These are phyloP conservation scores for Drosophila pseudotakahashii DNA, from an alignment of 2,888 invertebrate genomes.

Conservation along the genomic window DNA sequence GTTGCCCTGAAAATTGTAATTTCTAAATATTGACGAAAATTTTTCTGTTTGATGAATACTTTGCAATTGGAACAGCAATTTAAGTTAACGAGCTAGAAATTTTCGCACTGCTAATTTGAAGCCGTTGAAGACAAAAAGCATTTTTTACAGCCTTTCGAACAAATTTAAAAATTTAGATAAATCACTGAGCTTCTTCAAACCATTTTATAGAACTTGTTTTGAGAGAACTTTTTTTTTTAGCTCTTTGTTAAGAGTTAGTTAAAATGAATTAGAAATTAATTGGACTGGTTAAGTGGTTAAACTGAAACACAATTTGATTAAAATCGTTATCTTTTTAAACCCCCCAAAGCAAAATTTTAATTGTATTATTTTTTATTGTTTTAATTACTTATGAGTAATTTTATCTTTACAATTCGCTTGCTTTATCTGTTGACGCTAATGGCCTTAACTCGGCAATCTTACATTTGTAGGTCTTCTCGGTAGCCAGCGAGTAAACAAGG, in stretches of 20 bases:
- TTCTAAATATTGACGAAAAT: not conserved
- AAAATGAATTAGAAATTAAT: too few species aligned
- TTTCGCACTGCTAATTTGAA: constrained; percentile 33
- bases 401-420: constrained; percentile 1
- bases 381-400: not conserved
- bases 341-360: too few species aligned
- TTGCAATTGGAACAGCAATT: constrained; percentile 37
- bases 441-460: too few species aligned
- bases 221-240: constrained; percentile 3
- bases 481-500: constrained; percentile 16
- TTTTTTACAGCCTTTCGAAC: too few species aligned
- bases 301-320: not conserved
- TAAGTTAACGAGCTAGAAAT: constrained; percentile 50
- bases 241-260: too few species aligned
- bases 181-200: not conserved
- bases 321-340: not conserved
- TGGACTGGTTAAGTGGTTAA: not conserved
- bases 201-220: not conserved
- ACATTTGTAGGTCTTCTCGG: not conserved
- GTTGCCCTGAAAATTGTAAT: not conserved
- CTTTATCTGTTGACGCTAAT: not conserved
- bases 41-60: constrained; percentile 9
- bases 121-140: too few species aligned
- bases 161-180: constrained; percentile 8
- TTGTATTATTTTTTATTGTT: not conserved